phyloP scores from a whole-genome alignment of 2,888 invertebrate genomes.

The Troilus luridus region DNA sequence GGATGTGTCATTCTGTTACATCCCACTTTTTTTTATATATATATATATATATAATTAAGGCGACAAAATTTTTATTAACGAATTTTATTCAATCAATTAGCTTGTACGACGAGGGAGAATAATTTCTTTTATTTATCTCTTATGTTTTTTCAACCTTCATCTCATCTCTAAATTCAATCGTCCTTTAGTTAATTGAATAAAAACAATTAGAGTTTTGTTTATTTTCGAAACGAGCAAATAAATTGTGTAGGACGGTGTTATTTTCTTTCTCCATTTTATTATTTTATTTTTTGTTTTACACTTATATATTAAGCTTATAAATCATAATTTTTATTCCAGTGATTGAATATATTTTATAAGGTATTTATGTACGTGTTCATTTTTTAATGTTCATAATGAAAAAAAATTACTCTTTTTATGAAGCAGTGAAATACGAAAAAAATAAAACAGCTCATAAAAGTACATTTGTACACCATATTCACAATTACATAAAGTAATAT shows the following conservation, averaged over 20 bases:
- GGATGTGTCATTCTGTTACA: not conserved
- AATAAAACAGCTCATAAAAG: too few relatives aligned
- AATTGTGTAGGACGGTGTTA: not conserved
- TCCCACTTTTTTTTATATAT: not conserved
- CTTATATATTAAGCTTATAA: not conserved
- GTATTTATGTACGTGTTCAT: too few relatives aligned
- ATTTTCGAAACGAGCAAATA: constrained; percentile 34
- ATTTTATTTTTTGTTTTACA: not conserved
- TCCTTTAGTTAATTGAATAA: constrained; percentile 34
- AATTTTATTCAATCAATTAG: not conserved
- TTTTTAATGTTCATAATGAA: too few relatives aligned
- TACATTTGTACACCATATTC: too few relatives aligned
- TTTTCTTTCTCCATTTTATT: not conserved
- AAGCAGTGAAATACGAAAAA: too few relatives aligned
- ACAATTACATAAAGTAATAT: too few relatives aligned
- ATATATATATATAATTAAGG: too few relatives aligned
- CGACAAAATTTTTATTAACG: not conserved
- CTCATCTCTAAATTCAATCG: constrained; percentile 34
- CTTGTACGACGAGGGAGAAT: not conserved
- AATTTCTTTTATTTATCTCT: constrained; percentile 34
- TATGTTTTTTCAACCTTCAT: constrained; percentile 11
- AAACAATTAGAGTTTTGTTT: constrained; percentile 21
- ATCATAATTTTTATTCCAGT: not conserved
- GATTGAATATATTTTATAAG: not conserved
- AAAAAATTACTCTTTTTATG: too few relatives aligned